Evolutionary conservation across 2,888 invertebrate species (phyloP).

Genomic region (Catocala fraxini): DNA sequence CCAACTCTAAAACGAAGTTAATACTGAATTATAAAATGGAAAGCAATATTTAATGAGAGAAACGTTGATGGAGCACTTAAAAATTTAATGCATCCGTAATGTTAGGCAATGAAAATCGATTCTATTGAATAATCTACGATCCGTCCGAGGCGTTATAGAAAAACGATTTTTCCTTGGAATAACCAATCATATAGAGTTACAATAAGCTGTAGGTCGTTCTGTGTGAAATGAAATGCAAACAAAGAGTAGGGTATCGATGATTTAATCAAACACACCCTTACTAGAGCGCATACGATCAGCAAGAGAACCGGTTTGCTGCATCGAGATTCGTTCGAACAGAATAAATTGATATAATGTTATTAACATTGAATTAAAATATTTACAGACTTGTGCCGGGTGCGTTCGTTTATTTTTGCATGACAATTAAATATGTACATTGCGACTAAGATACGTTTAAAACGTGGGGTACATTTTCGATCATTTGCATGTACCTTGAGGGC

Average conservation of each 20-base stretch:
- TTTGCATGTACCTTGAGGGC: slow-evolving; percentile 73
- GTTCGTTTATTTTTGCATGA: slow-evolving; percentile 79
- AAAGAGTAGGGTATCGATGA: slow-evolving; percentile 63
- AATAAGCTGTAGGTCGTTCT: slow-evolving; percentile 44
- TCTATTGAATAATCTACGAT: slow-evolving; percentile 62
- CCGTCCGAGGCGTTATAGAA: slow-evolving; percentile 42
- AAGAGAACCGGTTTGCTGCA: slow-evolving; percentile 64
- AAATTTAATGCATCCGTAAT: slow-evolving; percentile 62
- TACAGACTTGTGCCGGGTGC: slow-evolving; percentile 69
- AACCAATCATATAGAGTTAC: slow-evolving; percentile 38
- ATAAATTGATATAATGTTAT: slow-evolving; percentile 71
- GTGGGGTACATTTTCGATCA: slow-evolving; percentile 66
- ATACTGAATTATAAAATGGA: slow-evolving; percentile 42
- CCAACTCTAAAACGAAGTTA: slow-evolving; percentile 11
- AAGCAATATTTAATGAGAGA: slow-evolving; percentile 54
- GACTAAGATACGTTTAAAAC: slow-evolving; percentile 61
- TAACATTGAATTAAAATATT: slow-evolving; percentile 81
- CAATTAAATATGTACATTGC: slow-evolving; percentile 73
- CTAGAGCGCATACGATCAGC: slow-evolving; percentile 49
- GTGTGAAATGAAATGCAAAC: slow-evolving; percentile 65
- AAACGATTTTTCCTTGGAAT: slow-evolving; percentile 45
- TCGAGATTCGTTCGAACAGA: slow-evolving; percentile 51
- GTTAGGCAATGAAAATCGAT: slow-evolving; percentile 59
- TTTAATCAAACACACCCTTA: slow-evolving; percentile 64
- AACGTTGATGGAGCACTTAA: slow-evolving; percentile 53